These are phyloP conservation scores for Cyprinodon diabolis DNA, from an alignment of 2,797 vertebrate species.

Conservation along the genomic window DNA sequence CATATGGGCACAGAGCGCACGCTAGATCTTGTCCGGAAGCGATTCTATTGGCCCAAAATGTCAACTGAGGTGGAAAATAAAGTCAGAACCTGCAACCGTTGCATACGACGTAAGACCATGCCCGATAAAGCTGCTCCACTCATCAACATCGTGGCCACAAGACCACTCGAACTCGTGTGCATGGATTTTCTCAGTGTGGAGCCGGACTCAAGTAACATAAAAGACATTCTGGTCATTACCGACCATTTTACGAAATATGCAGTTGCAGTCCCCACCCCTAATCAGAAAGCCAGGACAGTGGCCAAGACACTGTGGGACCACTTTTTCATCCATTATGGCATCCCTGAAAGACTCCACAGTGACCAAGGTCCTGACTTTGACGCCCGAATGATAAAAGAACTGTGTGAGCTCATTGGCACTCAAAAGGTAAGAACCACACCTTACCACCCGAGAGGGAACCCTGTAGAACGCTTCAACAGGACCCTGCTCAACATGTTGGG, in stretches of 20 bases:
- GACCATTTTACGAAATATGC: no score
- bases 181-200: not conserved
- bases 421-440: constrained; percentile 12
- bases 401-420: constrained; percentile 12
- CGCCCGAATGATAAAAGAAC: constrained; percentile 10
- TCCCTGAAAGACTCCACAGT: not conserved
- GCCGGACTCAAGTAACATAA: no score
- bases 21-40: not conserved
- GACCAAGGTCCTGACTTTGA: constrained; percentile 32
- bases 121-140: not conserved
- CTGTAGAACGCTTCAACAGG: not conserved
- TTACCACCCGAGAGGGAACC: no score
- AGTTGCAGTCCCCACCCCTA: not conserved
- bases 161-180: not conserved
- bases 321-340: no score
- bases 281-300: not conserved
- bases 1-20: not conserved
- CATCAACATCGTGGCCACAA: not conserved
- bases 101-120: not conserved
- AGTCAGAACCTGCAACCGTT: not conserved
- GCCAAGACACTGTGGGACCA: not conserved
- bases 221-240: no score
- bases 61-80: not conserved
- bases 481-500: not conserved
- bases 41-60: constrained; percentile 4